Conservation (phyloP, 1,140 invertebrate species). For the Neoseiulus cucumeris region DNA sequence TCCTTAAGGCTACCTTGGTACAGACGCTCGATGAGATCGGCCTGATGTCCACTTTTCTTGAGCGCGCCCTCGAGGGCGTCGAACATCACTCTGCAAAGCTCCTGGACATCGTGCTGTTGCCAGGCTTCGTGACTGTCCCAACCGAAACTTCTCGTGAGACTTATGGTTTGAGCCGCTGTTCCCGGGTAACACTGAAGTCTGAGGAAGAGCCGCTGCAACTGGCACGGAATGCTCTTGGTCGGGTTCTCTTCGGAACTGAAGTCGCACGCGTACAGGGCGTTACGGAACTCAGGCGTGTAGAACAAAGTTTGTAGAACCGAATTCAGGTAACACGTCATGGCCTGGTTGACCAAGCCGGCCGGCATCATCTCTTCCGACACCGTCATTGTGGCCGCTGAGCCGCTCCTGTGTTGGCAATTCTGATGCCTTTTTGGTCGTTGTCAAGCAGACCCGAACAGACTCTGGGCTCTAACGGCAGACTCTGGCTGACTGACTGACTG, state of each 20-base stretch:
- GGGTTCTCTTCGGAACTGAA: slow-evolving; percentile 27
- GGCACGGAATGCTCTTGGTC: slow-evolving; percentile 56
- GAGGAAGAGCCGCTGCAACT: slow-evolving; percentile 68
- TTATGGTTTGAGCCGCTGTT: slow-evolving; percentile 59
- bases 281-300: slow-evolving; percentile 88
- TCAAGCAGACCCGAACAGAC: no score
- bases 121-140: slow-evolving; percentile 76
- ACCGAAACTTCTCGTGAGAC: slow-evolving; percentile 69
- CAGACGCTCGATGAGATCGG: slow-evolving; percentile 55
- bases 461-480: no score
- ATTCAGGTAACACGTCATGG: slow-evolving; percentile 85
- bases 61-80: slow-evolving; percentile 71
- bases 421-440: no score
- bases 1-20: slow-evolving; percentile 67
- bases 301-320: slow-evolving; percentile 68
- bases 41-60: slow-evolving; percentile 51
- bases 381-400: slow-evolving; percentile 31
- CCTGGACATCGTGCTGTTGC: slow-evolving; percentile 84
- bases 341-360: slow-evolving; percentile 74
- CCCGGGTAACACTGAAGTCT: slow-evolving; percentile 44
- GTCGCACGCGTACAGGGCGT: slow-evolving; percentile 44
- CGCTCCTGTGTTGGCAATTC: no score
- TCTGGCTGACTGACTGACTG: no score
- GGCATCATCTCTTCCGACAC: slow-evolving; percentile 1
- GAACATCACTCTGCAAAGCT: slow-evolving; percentile 75